A percentile compares a stretch with the other conserved stretches of the same genome.
Conservation (phyloP, 2,888 invertebrate genomes). For the Campoplex nolae region DNA sequence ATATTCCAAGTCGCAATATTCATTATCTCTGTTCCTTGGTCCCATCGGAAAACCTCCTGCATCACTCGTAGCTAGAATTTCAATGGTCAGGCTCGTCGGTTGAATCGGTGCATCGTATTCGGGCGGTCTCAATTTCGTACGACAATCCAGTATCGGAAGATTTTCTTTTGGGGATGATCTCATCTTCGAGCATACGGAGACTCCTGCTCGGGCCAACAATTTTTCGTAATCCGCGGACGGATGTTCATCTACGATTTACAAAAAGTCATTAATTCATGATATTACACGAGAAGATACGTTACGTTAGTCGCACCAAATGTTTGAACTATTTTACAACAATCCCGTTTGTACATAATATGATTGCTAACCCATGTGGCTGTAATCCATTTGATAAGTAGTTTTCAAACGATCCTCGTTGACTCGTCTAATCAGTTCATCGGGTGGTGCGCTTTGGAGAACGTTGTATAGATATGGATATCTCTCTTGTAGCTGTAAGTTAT, state of each 20-base stretch:
- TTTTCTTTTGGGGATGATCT: background rate
- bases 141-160: slow-evolving; percentile 67
- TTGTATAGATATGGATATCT: slow-evolving; percentile 89
- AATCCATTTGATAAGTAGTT: slow-evolving; percentile 88
- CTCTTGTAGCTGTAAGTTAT: slow-evolving; percentile 85
- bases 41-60: background rate
- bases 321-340: background rate
- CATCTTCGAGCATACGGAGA: slow-evolving; percentile 13
- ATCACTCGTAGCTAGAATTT: background rate
- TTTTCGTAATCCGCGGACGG: slow-evolving; percentile 87
- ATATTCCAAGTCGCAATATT: background rate
- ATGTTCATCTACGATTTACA: slow-evolving; percentile 80
- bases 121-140: slow-evolving; percentile 48
- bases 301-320: background rate
- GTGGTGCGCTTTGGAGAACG: slow-evolving; percentile 87
- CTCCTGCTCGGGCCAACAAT: slow-evolving; percentile 86
- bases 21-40: background rate
- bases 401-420: slow-evolving; percentile 87
- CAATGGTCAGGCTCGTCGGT: background rate
- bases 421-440: slow-evolving; percentile 86
- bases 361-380: slow-evolving; percentile 84
- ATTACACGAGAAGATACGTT: background rate
- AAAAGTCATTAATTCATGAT: background rate
- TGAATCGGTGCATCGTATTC: slow-evolving; percentile 34
- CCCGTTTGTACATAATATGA: background rate